phyloP scores from a whole-genome alignment of 2,113 vertebrate genomes.

The Lepidothrix coronata region DNA sequence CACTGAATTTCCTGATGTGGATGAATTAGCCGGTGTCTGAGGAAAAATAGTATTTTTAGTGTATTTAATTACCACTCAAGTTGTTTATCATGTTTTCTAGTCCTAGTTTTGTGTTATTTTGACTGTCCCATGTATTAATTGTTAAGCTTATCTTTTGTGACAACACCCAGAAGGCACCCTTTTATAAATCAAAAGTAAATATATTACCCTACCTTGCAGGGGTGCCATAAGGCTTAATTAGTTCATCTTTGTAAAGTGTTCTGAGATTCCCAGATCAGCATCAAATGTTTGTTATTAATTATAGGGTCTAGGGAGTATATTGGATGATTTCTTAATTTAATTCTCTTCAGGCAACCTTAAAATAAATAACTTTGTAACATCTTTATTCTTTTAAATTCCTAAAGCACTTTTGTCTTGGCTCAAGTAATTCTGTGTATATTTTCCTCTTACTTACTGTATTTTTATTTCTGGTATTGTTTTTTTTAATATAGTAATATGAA shows the following conservation, averaged over 20 bases:
- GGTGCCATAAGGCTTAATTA: constrained; percentile 56
- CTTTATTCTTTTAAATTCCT: constrained; percentile 24
- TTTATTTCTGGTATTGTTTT: background rate
- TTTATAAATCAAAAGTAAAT: constrained; percentile 62
- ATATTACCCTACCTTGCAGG: constrained; percentile 43
- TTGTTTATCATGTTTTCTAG: background rate
- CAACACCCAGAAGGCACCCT: constrained; percentile 33
- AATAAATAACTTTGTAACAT: background rate
- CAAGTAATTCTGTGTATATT: background rate
- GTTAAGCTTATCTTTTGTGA: constrained; percentile 18
- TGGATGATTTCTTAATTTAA: constrained; percentile 37
- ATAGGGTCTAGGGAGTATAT: constrained; percentile 12
- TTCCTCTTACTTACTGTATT: background rate
- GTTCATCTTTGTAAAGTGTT: constrained; percentile 43
- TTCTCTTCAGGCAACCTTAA: constrained; percentile 29
- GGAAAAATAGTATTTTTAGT: background rate
- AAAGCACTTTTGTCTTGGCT: background rate
- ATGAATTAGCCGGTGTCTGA: background rate
- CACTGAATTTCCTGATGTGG: background rate
- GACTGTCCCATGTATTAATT: constrained; percentile 2
- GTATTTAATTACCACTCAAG: background rate
- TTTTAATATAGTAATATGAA: background rate
- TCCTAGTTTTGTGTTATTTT: background rate
- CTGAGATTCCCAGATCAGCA: constrained; percentile 39
- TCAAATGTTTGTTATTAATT: constrained; percentile 66